These are phyloP conservation scores for Mesaphorura yosii DNA, from an alignment of 1,140 invertebrate genomes.

Conservation along the genomic window DNA sequence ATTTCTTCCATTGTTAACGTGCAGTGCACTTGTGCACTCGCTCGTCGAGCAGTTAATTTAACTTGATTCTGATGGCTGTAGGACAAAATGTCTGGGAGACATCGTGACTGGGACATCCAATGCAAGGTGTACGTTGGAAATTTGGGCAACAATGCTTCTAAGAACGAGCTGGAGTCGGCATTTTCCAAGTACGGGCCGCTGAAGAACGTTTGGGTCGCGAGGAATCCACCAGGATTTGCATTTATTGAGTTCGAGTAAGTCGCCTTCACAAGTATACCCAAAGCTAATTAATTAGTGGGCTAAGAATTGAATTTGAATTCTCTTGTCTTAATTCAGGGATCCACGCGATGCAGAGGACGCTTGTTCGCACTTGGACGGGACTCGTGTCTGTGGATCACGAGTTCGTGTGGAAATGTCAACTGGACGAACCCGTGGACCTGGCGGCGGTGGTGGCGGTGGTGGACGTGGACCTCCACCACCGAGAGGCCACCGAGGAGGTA, in stretches of 20 bases:
- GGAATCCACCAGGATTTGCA: slow-evolving; percentile 57
- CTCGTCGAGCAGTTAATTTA: no score
- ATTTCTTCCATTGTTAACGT: no score
- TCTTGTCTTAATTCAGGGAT: no score
- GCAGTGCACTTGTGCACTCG: no score
- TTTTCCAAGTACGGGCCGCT: slow-evolving; percentile 91
- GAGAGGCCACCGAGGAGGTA: not conserved
- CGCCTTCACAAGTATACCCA: slow-evolving; percentile 39
- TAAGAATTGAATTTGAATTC: no score
- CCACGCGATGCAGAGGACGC: slow-evolving; percentile 93
- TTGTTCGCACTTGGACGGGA: slow-evolving; percentile 86
- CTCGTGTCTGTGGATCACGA: slow-evolving; percentile 67
- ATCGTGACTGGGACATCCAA: slow-evolving; percentile 81
- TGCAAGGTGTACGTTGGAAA: slow-evolving; percentile 99
- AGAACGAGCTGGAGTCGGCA: slow-evolving; percentile 79
- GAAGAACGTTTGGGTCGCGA: slow-evolving; percentile 92
- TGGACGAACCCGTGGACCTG: slow-evolving; percentile 61
- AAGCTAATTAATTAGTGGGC: no score
- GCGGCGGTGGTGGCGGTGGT: slow-evolving; percentile 41
- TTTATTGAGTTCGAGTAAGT: slow-evolving; percentile 94
- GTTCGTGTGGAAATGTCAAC: slow-evolving; percentile 80
- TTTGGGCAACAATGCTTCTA: slow-evolving; percentile 77
- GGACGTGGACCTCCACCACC: not conserved
- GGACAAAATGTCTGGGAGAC: slow-evolving; percentile 41
- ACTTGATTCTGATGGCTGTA: not conserved